Conservation (phyloP, 1,140 invertebrate species). For the Nixonia krombeini region DNA sequence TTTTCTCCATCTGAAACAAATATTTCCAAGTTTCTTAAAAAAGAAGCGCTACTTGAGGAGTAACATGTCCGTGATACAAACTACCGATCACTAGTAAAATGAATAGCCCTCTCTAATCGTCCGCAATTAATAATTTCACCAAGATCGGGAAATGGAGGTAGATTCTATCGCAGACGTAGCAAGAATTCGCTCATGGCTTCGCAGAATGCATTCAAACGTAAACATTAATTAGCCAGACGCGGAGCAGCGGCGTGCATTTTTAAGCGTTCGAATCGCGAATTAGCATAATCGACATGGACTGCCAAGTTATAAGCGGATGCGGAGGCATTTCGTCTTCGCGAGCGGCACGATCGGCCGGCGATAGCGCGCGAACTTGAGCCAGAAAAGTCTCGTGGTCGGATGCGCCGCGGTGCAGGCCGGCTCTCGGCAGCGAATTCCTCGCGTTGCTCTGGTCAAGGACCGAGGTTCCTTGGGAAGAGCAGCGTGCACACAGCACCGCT, state of each 20-base stretch:
- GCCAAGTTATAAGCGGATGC: slow-evolving; percentile 5
- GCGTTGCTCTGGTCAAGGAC: slow-evolving; percentile 61
- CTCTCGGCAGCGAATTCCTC: slow-evolving; percentile 54
- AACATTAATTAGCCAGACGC: slow-evolving; percentile 3
- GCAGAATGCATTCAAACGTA: slow-evolving; percentile 1
- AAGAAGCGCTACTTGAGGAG: no score
- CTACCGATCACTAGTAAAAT: no score
- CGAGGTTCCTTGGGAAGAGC: slow-evolving; percentile 53
- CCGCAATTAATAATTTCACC: no score
- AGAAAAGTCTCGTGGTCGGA: slow-evolving; percentile 45
- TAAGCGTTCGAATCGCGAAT: background rate
- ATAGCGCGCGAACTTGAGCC: slow-evolving; percentile 53
- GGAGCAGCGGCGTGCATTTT: background rate
- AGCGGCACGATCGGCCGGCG: slow-evolving; percentile 41
- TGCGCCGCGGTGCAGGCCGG: slow-evolving; percentile 27
- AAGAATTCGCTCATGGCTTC: no score
- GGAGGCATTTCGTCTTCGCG: slow-evolving; percentile 32
- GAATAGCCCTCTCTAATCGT: no score
- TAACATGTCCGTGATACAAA: no score
- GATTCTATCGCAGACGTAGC: no score
- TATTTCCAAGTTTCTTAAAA: no score
- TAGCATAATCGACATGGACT: slow-evolving; percentile 6
- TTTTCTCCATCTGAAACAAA: no score
- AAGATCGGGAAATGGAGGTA: no score
- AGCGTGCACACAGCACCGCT: slow-evolving; percentile 22